A percentile compares a stretch with the other conserved stretches of the same genome.
Conservation (phyloP, 2,888 invertebrate species). For the Suillia variegata region DNA sequence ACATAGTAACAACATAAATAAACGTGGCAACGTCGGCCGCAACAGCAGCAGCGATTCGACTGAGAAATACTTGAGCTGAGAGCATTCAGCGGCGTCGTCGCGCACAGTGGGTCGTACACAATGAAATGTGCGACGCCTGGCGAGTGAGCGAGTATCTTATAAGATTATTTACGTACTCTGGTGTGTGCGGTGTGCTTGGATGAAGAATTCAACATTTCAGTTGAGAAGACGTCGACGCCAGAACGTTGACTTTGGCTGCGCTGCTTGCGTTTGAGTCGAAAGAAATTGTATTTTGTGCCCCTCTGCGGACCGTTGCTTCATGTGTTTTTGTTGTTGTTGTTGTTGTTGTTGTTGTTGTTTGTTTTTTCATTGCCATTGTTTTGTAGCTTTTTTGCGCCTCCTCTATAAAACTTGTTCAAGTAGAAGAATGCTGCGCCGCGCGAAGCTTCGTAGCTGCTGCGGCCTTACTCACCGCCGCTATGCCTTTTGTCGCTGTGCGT, state of each 20-base stretch:
- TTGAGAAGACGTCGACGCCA: neutral
- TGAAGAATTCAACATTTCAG: too few relatives aligned
- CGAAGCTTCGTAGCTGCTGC: slow-evolving; percentile 1
- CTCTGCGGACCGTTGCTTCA: slow-evolving; percentile 17
- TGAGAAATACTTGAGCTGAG: neutral
- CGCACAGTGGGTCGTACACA: neutral
- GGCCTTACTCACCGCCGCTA: neutral
- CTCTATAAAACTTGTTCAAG: too few relatives aligned
- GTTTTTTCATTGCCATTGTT: too few relatives aligned
- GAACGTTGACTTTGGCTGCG: slow-evolving; percentile 15
- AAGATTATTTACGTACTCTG: slow-evolving; percentile 55
- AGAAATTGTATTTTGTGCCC: slow-evolving; percentile 21
- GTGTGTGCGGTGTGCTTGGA: neutral
- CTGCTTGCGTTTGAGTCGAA: slow-evolving; percentile 3
- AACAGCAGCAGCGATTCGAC: slow-evolving; percentile 6
- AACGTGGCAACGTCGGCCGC: slow-evolving; percentile 14
- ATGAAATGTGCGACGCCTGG: neutral
- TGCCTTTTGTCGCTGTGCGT: neutral
- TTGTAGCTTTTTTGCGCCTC: too few relatives aligned
- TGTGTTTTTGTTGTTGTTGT: slow-evolving; percentile 21
- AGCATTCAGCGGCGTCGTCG: neutral
- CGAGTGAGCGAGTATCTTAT: slow-evolving; percentile 51
- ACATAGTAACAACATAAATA: slow-evolving; percentile 28
- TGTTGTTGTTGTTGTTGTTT: too few relatives aligned
- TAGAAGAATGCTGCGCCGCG: too few relatives aligned